Evolutionary conservation across 2,888 invertebrate genomes (phyloP), one percentile per base, ranked within the genome.

Genomic region (Megamerina dolium): DNA sequence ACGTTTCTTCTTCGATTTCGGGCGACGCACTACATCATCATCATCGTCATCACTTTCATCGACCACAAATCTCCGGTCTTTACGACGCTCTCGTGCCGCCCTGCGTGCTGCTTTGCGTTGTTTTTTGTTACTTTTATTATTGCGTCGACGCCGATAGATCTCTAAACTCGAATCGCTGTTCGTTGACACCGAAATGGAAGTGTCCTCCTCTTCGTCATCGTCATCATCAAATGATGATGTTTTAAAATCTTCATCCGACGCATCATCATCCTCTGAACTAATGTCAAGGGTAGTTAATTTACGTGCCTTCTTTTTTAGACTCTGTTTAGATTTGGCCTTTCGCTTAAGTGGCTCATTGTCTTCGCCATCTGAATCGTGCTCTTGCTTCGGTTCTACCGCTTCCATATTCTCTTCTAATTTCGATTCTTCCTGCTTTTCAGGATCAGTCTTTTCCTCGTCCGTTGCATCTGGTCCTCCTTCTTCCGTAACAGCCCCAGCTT

Each of bases 241-340:
- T 64, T 89, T 87, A 63, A 93, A 94, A 70, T 94, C 94, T 67
- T 93, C 93, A 61, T 93, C 93, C 1, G 86, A 87, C 43, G 79
- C 82, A 66, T 89, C 86, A 52, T 89, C 87, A 32, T 66, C 68
- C 61, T 87, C 85, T 30, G 86, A 87, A 32, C 82, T 81, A n/a
- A 84, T 81, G 57, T 90, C 87, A 39, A 91, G 72, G 36, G 84
- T 84, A 62, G 89, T 89, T 32, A 91, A 69, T 57, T 87, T 85
- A 20, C 87, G 76, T 26, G 82, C 77, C 59, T 87, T 87, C 61
- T 85, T 81, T 52, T 74, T 74, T 12, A 64, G 56, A 5, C 51
- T 57, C 10, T 57, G 52, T 42, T 62, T 65, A 1, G 55, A 40
- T 32, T 64, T 64, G 0, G 61, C 34, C 45, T 61, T 68, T 1